Evolutionary conservation across 2,797 vertebrate genomes (phyloP).

Genomic region (Ficedula albicollis): DNA sequence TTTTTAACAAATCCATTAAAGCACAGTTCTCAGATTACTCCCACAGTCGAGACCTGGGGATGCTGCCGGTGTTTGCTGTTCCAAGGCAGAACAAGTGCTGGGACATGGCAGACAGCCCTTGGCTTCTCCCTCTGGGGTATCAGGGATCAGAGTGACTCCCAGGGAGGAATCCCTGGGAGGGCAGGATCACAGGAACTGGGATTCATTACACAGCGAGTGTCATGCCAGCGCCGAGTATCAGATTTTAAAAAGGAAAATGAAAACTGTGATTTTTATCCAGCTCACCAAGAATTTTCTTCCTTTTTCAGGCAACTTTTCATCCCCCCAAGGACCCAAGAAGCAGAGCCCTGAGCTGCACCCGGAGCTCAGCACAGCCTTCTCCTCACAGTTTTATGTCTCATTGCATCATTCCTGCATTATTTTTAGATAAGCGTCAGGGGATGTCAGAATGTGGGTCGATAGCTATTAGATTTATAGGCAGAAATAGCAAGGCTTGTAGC

Average conservation of each 20-base stretch:
- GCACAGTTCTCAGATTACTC: not conserved
- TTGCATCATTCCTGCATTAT: constrained; percentile 35
- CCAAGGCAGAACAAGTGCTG: not conserved
- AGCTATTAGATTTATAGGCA: constrained; percentile 50
- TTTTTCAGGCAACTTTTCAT: not conserved
- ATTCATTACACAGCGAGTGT: not conserved
- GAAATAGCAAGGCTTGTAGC: not conserved
- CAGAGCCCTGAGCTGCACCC: not conserved
- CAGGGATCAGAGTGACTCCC: not conserved
- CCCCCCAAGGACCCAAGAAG: not conserved
- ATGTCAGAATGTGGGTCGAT: constrained; percentile 18
- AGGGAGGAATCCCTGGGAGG: not conserved
- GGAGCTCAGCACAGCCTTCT: not conserved
- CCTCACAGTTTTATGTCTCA: not conserved
- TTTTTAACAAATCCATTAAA: not conserved
- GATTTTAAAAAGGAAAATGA: not conserved
- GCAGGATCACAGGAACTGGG: not conserved
- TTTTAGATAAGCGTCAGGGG: constrained; percentile 23
- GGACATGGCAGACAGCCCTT: not conserved
- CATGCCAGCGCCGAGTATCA: accelerated
- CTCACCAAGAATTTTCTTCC: not conserved
- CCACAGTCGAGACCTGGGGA: not conserved
- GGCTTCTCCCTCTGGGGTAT: not conserved
- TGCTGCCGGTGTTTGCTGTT: not conserved
- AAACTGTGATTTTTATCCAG: not conserved